These are phyloP conservation scores for Neosalanx taihuensis DNA, from an alignment of 2,797 vertebrate genomes.

Conservation along the genomic window DNA sequence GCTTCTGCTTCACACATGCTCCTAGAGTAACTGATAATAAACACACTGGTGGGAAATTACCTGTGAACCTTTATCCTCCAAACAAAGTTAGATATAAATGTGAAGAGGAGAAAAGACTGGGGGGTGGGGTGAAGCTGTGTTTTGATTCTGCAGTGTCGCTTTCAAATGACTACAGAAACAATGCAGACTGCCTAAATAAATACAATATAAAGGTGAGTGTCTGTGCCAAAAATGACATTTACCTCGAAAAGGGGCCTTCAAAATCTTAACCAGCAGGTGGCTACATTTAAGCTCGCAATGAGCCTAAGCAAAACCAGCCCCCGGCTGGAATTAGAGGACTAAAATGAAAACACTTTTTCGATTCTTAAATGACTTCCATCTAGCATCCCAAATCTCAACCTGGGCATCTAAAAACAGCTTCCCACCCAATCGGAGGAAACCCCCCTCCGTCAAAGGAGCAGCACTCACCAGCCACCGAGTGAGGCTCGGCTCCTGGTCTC, in stretches of 20 bases:
- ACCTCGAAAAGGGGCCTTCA: constrained; percentile 48
- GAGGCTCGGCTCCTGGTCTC: constrained; percentile 72
- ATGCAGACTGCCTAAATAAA: constrained; percentile 2
- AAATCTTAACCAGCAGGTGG: constrained; percentile 61
- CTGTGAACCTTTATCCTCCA: background rate
- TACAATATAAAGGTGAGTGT: constrained; percentile 43
- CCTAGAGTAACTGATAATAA: constrained; percentile 2
- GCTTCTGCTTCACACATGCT: constrained; percentile 23
- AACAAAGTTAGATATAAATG: constrained; percentile 22
- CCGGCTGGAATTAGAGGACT: no score
- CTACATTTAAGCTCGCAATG: constrained; percentile 50
- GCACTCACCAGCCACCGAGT: constrained; percentile 78
- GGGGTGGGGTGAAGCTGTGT: background rate
- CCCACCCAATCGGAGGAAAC: background rate
- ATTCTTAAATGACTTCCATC: no score
- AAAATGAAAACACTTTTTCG: no score
- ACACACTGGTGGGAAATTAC: constrained; percentile 16
- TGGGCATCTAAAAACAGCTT: constrained; percentile 23
- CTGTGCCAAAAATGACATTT: constrained; percentile 24
- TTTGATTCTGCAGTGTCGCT: constrained; percentile 10
- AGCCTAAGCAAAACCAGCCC: constrained; percentile 35
- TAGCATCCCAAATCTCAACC: background rate
- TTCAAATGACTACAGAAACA: constrained; percentile 28
- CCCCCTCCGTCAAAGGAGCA: background rate
- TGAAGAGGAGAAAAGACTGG: background rate